Conservation (phyloP, 2,888 invertebrate species). For the Phaedon cochleariae region DNA sequence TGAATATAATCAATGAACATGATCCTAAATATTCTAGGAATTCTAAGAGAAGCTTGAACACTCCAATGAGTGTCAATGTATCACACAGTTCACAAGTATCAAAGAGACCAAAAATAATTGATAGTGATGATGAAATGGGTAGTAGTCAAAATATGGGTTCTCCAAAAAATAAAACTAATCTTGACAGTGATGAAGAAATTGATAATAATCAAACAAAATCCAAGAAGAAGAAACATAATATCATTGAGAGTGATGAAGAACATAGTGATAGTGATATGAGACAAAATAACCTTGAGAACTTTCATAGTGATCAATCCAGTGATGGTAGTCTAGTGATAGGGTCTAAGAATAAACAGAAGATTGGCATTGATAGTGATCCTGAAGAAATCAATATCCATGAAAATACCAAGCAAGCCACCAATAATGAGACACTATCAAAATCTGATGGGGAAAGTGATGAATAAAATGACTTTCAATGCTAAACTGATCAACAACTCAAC, state of each 20-base stretch:
- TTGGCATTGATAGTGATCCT: no score
- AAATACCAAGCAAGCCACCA: no score
- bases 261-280: no score
- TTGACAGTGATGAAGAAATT: background rate
- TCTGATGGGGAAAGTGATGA: background rate
- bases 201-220: background rate
- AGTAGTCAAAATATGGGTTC: conserved; percentile 18
- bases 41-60: background rate
- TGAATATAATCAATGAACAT: conserved; percentile 20
- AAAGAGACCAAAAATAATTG: conserved; percentile 2
- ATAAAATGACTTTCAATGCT: no score
- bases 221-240: background rate
- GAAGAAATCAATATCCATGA: no score
- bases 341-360: no score
- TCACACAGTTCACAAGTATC: no score
- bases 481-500: no score
- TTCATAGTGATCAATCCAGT: no score
- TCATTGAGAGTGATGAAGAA: conserved; percentile 17
- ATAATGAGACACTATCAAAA: no score
- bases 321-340: no score
- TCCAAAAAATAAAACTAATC: background rate
- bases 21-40: background rate
- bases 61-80: background rate
- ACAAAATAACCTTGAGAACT: no score
- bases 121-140: conserved; percentile 16